Base-by-base conservation (phyloP, 2,888 invertebrate species). In the Villa cingulata region DNA sequence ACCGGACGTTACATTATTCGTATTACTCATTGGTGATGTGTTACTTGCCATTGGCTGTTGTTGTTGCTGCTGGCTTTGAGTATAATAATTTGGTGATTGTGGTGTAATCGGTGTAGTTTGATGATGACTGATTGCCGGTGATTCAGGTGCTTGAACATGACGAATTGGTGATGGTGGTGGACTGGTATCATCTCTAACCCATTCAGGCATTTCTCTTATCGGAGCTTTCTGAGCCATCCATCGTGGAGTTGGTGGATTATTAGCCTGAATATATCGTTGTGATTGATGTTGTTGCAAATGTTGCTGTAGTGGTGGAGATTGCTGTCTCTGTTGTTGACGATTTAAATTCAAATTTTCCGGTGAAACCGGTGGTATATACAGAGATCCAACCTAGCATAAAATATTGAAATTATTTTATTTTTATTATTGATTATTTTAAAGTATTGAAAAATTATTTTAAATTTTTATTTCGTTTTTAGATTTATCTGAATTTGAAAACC, bases 311-410 rank as follows among this genome's bases (percentile, higher is more conserved):
- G 37, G 37, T 9, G 29, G 29, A 2, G 36, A n/a, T 19, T 61
- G 58, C 44, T 67, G 66, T 46, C 59, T 61, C 48, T 57, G 53
- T 49, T 61, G 61, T 52, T 64, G 63, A 27, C 60, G 23, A 29
- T 37, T 49, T 3, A 37, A 27, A 23, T 57, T 37, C 76, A 56
- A 47, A 61, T 58, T 51, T 60, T 59, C 49, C 56, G 65, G 57
- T 32, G 73, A 63, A 72, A 78, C 48, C 7, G 75, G 75, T 39
- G 76, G 75, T 50, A 76, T 74, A 54, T 76, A 76, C 37, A 76
- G 63, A 16, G 74, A 72, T 48, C 76, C 76, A 48, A 76, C 66
- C 54, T 68, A 66, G 12, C 27, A 27, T 10, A 27, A 27, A 27
- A 27, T 27, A 27, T 9, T 1, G 10, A 27, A 27, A 27, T 9